A percentile compares a stretch with the other conserved stretches of the same genome.
phyloP scores from a whole-genome alignment of 2,797 vertebrate genomes.

The Spinus pinus region DNA sequence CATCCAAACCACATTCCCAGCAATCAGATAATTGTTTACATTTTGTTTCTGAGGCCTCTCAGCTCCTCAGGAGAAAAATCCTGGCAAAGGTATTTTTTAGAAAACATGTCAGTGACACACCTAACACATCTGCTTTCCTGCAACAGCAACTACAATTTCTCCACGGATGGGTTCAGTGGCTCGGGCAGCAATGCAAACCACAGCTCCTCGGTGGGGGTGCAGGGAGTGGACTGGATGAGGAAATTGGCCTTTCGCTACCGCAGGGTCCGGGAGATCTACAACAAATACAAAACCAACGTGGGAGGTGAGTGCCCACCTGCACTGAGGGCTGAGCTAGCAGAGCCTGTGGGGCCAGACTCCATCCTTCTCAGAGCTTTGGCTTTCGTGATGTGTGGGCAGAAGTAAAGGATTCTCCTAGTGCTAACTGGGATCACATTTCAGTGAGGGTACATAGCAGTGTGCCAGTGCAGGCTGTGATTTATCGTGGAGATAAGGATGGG shows the following conservation, averaged over 20 bases:
- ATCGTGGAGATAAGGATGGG: accelerated
- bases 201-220: slow-evolving; percentile 82
- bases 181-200: slow-evolving; percentile 80
- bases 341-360: not conserved
- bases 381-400: not conserved
- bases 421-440: not conserved
- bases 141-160: slow-evolving; percentile 91
- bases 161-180: slow-evolving; percentile 92
- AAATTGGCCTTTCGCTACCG: slow-evolving; percentile 97
- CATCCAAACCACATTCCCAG: too few species aligned
- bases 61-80: too few species aligned
- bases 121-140: not conserved
- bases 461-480: not conserved
- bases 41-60: too few species aligned
- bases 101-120: not conserved
- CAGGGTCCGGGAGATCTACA: slow-evolving; percentile 93
- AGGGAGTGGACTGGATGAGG: slow-evolving; percentile 98
- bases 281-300: slow-evolving; percentile 88
- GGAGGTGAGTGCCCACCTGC: slow-evolving; percentile 80
- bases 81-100: too few species aligned
- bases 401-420: not conserved
- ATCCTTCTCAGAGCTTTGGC: not conserved
- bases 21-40: too few species aligned
- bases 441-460: accelerated
- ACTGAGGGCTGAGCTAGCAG: not conserved